Conservation (phyloP, 1,140 invertebrate species). For the Meloidogyne hapla region DNA sequence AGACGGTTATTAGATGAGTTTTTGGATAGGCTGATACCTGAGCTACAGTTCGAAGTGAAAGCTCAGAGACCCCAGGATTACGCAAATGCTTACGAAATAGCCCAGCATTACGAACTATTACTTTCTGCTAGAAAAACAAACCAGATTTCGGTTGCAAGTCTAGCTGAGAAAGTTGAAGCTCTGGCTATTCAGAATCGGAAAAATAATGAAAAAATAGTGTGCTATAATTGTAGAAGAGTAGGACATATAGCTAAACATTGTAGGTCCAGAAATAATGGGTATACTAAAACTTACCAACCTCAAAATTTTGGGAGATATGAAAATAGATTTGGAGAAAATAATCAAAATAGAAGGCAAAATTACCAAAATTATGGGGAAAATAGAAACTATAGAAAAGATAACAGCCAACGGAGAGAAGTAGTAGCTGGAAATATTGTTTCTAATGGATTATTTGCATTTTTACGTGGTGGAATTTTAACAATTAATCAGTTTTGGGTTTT, state of each 20-base stretch:
- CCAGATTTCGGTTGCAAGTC: background rate
- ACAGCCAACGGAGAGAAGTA: too few relatives aligned
- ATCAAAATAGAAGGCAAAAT: background rate
- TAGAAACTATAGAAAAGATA: too few relatives aligned
- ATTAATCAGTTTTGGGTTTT: background rate
- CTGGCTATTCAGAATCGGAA: background rate
- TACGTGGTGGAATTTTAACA: too few relatives aligned
- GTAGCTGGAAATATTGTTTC: too few relatives aligned
- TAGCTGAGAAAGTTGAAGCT: background rate
- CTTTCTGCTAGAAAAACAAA: background rate
- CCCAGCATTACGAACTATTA: background rate
- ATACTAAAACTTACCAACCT: background rate
- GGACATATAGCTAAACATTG: background rate
- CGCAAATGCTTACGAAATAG: background rate
- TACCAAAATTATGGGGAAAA: background rate
- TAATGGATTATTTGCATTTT: too few relatives aligned
- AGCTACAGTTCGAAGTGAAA: slow-evolving; percentile 12
- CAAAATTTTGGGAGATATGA: background rate
- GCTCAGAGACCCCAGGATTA: background rate
- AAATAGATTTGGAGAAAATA: background rate
- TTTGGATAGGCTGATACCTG: background rate
- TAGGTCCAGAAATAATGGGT: background rate
- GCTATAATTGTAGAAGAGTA: background rate
- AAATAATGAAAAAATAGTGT: background rate
- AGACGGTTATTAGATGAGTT: slow-evolving; percentile 3